These are phyloP conservation scores for Lithobates pipiens DNA, from an alignment of 2,797 vertebrate genomes.

Conservation along the genomic window DNA sequence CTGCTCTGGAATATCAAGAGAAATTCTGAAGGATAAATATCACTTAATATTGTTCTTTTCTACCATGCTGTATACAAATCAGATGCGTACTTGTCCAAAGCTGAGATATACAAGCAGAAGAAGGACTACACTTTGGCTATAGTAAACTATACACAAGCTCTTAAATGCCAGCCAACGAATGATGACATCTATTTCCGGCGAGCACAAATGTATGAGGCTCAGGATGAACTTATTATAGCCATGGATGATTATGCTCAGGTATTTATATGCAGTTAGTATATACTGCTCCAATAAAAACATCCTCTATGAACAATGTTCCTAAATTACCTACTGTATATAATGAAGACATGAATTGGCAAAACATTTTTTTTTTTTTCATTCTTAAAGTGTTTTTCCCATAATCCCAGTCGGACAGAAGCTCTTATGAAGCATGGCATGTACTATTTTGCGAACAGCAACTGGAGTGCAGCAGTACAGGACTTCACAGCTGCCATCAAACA, in stretches of 20 bases:
- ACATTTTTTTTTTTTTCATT: slow-evolving; percentile 8
- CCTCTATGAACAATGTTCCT: not conserved
- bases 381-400: slow-evolving; percentile 70
- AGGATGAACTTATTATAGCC: slow-evolving; percentile 71
- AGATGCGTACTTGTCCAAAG: slow-evolving; percentile 79
- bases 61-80: slow-evolving; percentile 23
- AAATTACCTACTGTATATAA: not conserved
- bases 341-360: not conserved
- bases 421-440: slow-evolving; percentile 73
- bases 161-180: slow-evolving; percentile 74
- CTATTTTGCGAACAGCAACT: slow-evolving; percentile 71
- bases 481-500: slow-evolving; percentile 76
- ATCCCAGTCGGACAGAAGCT: slow-evolving; percentile 75
- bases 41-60: not conserved
- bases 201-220: slow-evolving; percentile 74
- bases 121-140: slow-evolving; percentile 73
- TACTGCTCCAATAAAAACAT: not conserved
- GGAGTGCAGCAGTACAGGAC: slow-evolving; percentile 72
- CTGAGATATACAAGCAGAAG: slow-evolving; percentile 77
- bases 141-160: slow-evolving; percentile 76
- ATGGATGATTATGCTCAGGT: slow-evolving; percentile 81
- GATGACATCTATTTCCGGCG: slow-evolving; percentile 79
- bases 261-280: not conserved
- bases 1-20: not conserved
- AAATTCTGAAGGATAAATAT: not conserved